phyloP scores from a whole-genome alignment of 2,797 vertebrate species.

The Pipistrellus pipistrellus region DNA sequence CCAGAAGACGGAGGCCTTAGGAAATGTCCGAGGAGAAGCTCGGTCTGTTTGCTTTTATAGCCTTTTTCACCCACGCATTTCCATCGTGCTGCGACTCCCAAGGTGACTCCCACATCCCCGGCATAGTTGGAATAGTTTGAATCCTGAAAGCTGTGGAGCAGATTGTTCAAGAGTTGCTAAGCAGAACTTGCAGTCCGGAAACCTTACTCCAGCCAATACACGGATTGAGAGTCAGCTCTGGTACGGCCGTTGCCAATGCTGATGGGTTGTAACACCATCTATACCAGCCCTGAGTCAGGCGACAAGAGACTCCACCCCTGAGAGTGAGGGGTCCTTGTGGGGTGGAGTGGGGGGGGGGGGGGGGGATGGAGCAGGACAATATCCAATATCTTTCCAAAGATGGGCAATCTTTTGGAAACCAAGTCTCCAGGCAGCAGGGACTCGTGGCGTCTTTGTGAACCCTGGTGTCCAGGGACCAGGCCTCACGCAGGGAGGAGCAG shows the following conservation, averaged over 20 bases:
- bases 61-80: background rate
- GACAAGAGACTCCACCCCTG: background rate
- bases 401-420: background rate
- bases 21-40: background rate
- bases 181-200: background rate
- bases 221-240: background rate
- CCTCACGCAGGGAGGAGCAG: background rate
- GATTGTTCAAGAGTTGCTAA: background rate
- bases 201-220: background rate
- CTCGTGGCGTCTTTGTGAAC: fast-evolving
- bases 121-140: conserved; percentile 12
- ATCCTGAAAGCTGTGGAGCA: background rate
- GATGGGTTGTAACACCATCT: background rate
- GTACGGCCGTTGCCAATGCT: background rate
- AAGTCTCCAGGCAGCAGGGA: background rate
- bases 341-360: too few relatives aligned
- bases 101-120: background rate
- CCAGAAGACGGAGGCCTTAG: background rate
- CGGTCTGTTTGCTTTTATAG: background rate
- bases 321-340: background rate
- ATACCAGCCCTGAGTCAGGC: background rate
- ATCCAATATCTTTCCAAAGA: background rate
- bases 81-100: background rate
- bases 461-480: background rate
- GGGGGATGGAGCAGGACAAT: background rate